Conservation (phyloP, 2,797 vertebrate species). For the Microhierax caerulescens region DNA sequence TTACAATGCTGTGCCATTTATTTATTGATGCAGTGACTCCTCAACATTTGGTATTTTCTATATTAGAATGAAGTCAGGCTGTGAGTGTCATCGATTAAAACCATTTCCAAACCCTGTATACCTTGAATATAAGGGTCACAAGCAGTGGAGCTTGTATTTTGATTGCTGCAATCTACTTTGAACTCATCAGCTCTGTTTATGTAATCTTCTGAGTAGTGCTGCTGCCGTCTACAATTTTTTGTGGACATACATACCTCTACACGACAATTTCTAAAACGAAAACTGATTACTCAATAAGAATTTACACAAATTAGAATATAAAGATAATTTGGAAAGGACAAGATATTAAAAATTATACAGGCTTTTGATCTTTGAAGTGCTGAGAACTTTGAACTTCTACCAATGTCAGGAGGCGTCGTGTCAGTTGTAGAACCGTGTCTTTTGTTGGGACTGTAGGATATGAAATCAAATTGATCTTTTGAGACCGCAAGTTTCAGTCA, state of each 20-base stretch:
- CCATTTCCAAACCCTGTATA: not conserved
- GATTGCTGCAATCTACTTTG: not conserved
- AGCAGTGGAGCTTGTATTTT: not conserved
- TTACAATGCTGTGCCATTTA: not conserved
- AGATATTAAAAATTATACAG: not conserved
- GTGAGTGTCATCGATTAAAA: not conserved
- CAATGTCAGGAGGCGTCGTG: not conserved
- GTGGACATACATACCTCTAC: not conserved
- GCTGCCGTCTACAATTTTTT: not conserved
- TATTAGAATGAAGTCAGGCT: not conserved
- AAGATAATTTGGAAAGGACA: not conserved
- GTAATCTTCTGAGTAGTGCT: not conserved
- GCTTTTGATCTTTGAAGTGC: not conserved
- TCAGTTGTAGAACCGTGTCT: not conserved
- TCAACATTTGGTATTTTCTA: not conserved
- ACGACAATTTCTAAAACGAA: not conserved
- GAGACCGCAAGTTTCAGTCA: not conserved
- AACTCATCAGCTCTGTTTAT: not conserved
- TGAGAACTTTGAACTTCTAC: not conserved
- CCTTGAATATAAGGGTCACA: not conserved
- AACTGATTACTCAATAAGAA: not conserved
- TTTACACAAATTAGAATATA: not conserved
- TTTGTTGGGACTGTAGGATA: not conserved
- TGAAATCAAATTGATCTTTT: not conserved
- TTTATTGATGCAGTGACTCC: not conserved